Evolutionary conservation across 1,140 invertebrate species (phyloP), one percentile per base, ranked within the genome.

Genomic region (Caenorhabditis briggsae): DNA sequence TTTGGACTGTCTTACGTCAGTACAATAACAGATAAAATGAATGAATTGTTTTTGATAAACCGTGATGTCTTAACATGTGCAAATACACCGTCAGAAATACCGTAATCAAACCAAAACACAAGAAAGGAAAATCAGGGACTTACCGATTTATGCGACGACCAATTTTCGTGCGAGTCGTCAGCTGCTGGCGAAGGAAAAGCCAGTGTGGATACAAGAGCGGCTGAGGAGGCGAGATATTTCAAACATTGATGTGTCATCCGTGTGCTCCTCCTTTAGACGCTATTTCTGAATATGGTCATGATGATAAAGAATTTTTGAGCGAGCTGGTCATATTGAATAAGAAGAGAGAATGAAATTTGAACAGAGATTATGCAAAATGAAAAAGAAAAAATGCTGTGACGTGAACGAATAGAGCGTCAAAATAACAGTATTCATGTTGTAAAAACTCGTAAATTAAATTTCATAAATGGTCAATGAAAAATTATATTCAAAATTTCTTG

Each of bases 231-330:
- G 33, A 78, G 70, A 78, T 78, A 78, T 78, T 16, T 78, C 53
- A 78, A 78, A 78, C 70, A 78, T 50, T 78, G 70, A 78, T 78
- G 70, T 78, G 43, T 78, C 70, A 78, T 78, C 70, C 46, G 70
- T 8, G 61, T 16, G 61, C 23, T 33, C 65, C 33, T 78, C 46
- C 46, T 78, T n/a, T 20, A 33, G 25, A 64, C 25, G 59, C 65
- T 78, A 78, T 78, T 78, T 78, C 43, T 78, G 46, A 50, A 78
- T 46, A n/a, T n/a, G 23, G 33, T 33, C 8, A 33, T 43, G 41
- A 43, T 70, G 64, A 70, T 16, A 43, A 70, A 70, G 18, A 70
- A 18, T n/a, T 20, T 59, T 59, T 20, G 56, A 20, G 16, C 50
- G 50, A 33, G 33, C 33, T 33, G 33, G 33, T 3, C 33, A 33